A percentile compares a stretch with the other conserved stretches of the same genome.
Evolutionary conservation across 2,797 vertebrate species (phyloP).

Genomic region (Gymnoscopelus braueri): DNA sequence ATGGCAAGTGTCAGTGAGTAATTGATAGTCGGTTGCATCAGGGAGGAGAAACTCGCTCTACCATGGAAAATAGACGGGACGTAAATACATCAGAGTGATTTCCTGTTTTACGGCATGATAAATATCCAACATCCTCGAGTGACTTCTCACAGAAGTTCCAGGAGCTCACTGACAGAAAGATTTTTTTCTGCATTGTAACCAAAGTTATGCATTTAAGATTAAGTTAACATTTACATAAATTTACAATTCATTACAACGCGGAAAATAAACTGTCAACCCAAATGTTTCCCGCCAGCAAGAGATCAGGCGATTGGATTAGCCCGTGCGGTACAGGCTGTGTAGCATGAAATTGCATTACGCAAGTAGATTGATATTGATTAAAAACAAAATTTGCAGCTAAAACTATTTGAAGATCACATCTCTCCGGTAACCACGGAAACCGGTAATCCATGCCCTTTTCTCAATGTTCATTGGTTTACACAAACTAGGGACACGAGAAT

Average conservation of each 20-base stretch:
- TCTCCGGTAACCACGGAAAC: constrained; percentile 12
- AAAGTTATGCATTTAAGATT: constrained; percentile 53
- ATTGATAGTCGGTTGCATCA: constrained; percentile 64
- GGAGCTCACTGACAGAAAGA: constrained; percentile 10
- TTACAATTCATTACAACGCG: constrained; percentile 40
- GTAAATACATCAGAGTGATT: constrained; percentile 58
- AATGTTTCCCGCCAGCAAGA: constrained; percentile 39
- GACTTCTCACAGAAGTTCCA: constrained; percentile 20
- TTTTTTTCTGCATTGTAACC: constrained; percentile 33
- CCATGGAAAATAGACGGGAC: constrained; percentile 62
- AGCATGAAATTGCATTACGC: constrained; percentile 63
- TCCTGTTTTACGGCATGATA: constrained; percentile 51
- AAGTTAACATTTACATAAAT: constrained; percentile 59
- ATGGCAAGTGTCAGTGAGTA: constrained; percentile 65
- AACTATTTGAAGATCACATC: constrained; percentile 45
- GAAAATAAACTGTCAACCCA: constrained; percentile 39
- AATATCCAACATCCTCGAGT: constrained; percentile 40
- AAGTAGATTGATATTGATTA: constrained; percentile 63
- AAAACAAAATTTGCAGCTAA: constrained; percentile 40
- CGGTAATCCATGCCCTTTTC: constrained; percentile 26
- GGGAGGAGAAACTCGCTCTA: constrained; percentile 52
- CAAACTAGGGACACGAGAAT: constrained; percentile 16
- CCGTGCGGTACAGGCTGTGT: constrained; percentile 25
- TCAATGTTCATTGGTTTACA: constrained; percentile 41
- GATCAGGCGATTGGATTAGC: constrained; percentile 53